Evolutionary conservation across 2,113 vertebrate genomes (phyloP), one percentile per base, ranked within the genome.

Genomic region (Nothobranchius kuhntae): DNA sequence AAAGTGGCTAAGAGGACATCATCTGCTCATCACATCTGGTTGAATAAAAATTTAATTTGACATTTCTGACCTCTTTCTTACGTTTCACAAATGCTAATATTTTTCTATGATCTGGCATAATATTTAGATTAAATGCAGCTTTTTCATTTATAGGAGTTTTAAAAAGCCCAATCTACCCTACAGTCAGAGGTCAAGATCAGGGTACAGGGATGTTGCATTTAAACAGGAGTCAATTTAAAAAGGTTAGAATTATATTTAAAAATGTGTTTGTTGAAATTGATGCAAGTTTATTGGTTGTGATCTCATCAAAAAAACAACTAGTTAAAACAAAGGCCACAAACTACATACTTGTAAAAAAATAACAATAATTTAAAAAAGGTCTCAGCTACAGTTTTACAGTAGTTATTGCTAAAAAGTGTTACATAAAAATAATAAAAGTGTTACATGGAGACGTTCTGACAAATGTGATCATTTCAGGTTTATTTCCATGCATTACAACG

Each of bases 121-220:
- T 21, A 21, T 21, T 30, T 30, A 30, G 30, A 30, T 30, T 30
- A 13, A 42, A 42, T 11, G 1, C 40, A 42, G 7, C 40, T 42
- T 7, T 42, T 11, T 42, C 40, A 7, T 42, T 21, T 21, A 21
- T 8, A 11, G 8, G 40, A 30, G 30, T 30, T 30, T 30, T 30
- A 4, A 30, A 30, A 30, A 30, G 2, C 30, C 30, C 2, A 30
- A 30, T 30, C 3, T 11, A 42, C 40, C 40, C 61, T 62, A 10
- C 73, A 61, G 47, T 71, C 30, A 44, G 47, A 66, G 15, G 60
- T 61, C 51, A 61, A 54, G 46, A 40, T 63, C 52, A 57, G 61
- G 51, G 44, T 40, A 56, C 13, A 12, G 1, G 12, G 40, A 7
- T 42, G 40, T 42, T 42, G 40, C 40, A 9, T 11, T 42, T 42